Base-by-base conservation (phyloP, 2,888 invertebrate genomes). In the Agrochola macilenta region DNA sequence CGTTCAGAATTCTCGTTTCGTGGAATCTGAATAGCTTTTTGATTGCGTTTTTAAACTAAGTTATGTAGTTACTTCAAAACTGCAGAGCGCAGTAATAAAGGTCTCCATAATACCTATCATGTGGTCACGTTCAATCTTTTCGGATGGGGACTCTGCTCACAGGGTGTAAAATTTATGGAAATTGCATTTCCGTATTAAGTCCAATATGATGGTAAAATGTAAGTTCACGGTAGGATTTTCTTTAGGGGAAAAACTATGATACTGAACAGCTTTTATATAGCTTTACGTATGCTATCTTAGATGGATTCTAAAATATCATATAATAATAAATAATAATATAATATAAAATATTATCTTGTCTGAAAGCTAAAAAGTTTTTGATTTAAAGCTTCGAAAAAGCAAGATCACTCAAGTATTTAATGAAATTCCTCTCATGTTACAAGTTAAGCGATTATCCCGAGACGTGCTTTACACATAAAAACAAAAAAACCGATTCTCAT, bases 161-260 rank as follows among this genome's bases (percentile, higher is more conserved):
- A 90, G 91, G 92, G 95, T 96, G 96, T 96, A 95, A 96, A 96
- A 96, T 96, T 96, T 96, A 96, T 96, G 96, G 96, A 96, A 96
- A 96, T 96, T 96, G 96, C 95, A 95, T 95, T 93, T 94, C 93
- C 95, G 93, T 94, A 95, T 95, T 94, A 95, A 94, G 93, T 92
- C 92, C 92, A 88, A 93, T 93, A 92, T 91, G 91, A 91, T 92
- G 94, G 93, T 91, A 92, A 91, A 90, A 90, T 87, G 89, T 90
- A 91, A 91, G 91, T 90, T 86, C 81, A 86, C 84, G 79, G 86
- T 61, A 85, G 88, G 87, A 90, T 89, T 89, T 90, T 92, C 89
- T 90, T 89, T 89, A 87, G 75, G 75, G 75, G 69, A 71, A 82
- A 90, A 85, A 20, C 80, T 87, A 86, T 81, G 85, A 88, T 74